Percentiles rank a stretch among this genome's conserved stretches.
phyloP scores from a whole-genome alignment of 2,888 invertebrate species.

The Perithous albicinctus region DNA sequence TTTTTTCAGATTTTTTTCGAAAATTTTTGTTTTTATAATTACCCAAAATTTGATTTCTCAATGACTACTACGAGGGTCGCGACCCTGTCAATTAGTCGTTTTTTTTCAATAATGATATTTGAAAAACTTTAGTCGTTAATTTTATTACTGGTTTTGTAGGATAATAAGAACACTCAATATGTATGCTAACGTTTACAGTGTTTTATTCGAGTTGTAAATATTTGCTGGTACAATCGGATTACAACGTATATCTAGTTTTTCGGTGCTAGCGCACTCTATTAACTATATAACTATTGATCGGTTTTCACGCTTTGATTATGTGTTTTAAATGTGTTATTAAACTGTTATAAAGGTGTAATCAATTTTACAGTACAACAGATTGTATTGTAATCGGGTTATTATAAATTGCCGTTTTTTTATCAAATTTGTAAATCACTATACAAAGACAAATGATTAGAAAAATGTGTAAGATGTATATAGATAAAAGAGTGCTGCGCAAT shows the following conservation, averaged over 20 bases:
- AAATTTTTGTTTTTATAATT: too few species aligned
- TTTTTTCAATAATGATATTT: too few species aligned
- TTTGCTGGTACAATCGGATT: slow-evolving; percentile 15
- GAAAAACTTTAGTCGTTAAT: too few species aligned
- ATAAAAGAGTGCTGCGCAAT: slow-evolving; percentile 10
- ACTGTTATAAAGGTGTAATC: not conserved
- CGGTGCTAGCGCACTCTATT: not conserved
- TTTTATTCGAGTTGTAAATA: slow-evolving; percentile 16
- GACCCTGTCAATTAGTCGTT: too few species aligned
- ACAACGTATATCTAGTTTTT: slow-evolving; percentile 3
- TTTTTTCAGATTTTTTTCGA: too few species aligned
- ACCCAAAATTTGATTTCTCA: too few species aligned
- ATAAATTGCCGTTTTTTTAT: slow-evolving; percentile 25
- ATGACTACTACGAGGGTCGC: too few species aligned
- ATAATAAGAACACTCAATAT: not conserved
- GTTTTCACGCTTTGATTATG: not conserved
- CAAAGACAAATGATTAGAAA: slow-evolving; percentile 4
- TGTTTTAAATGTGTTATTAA: not conserved
- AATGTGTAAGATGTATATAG: slow-evolving; percentile 21
- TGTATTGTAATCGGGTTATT: not conserved
- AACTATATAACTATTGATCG: not conserved
- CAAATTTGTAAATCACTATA: slow-evolving; percentile 17
- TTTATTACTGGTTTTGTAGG: not conserved
- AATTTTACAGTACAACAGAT: slow-evolving; percentile 3
- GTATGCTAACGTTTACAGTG: not conserved